phyloP scores from a whole-genome alignment of 2,113 vertebrate species.

The Epinephelus fuscoguttatus region DNA sequence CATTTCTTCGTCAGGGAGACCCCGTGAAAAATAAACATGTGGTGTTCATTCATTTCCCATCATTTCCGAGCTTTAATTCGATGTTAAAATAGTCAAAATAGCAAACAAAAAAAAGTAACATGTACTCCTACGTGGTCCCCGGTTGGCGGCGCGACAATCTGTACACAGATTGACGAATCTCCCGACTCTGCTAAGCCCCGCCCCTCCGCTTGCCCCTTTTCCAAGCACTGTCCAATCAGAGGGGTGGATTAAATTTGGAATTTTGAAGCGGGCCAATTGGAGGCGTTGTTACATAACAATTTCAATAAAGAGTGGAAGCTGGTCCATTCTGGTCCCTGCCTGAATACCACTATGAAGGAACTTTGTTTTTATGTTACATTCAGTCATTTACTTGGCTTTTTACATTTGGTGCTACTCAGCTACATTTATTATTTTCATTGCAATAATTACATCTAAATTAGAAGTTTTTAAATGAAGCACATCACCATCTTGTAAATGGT shows the following conservation, averaged over 20 bases:
- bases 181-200: slow-evolving; percentile 57
- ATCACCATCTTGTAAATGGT: too few relatives aligned
- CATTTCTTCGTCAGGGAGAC: slow-evolving; percentile 46
- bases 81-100: slow-evolving; percentile 29
- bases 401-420: too few relatives aligned
- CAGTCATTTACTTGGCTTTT: neutral
- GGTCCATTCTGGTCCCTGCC: slow-evolving; percentile 45
- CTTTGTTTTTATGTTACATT: neutral
- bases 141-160: slow-evolving; percentile 78
- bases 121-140: slow-evolving; percentile 67
- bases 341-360: slow-evolving; percentile 13
- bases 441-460: too few relatives aligned
- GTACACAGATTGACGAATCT: slow-evolving; percentile 55
- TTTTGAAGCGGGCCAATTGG: slow-evolving; percentile 79
- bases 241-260: slow-evolving; percentile 72
- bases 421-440: too few relatives aligned
- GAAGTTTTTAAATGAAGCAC: too few relatives aligned
- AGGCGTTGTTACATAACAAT: slow-evolving; percentile 75
- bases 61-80: slow-evolving; percentile 25
- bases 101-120: slow-evolving; percentile 48
- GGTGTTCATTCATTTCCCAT: slow-evolving; percentile 63
- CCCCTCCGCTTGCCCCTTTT: slow-evolving; percentile 48
- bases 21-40: neutral
- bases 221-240: slow-evolving; percentile 72
- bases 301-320: slow-evolving; percentile 56